Percentiles rank a stretch among this genome's conserved stretches.
These are phyloP conservation scores for Sinocyclocheilus anophthalmus DNA, from an alignment of 2,113 vertebrate species.

Conservation along the genomic window DNA sequence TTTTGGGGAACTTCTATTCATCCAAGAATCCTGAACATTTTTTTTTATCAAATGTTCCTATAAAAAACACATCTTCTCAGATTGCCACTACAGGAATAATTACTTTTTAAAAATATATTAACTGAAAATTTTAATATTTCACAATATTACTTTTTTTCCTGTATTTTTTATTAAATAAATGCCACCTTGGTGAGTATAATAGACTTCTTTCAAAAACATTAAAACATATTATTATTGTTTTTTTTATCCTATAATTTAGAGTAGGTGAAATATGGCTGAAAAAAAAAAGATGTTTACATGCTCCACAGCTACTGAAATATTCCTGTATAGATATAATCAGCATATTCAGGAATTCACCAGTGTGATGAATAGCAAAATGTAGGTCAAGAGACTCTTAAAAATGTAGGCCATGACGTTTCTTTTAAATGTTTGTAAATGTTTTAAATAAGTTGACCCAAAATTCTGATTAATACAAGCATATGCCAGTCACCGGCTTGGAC, in stretches of 20 bases:
- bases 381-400: constrained; percentile 1
- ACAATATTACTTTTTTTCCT: not conserved
- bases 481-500: not conserved
- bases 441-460: not conserved
- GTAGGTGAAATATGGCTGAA: too few species aligned
- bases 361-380: not conserved
- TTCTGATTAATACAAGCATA: not conserved
- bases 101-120: too few species aligned
- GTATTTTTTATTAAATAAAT: not conserved
- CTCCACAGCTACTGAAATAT: not conserved
- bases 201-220: too few species aligned
- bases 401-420: not conserved
- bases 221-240: too few species aligned
- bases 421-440: constrained; percentile 2
- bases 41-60: too few species aligned
- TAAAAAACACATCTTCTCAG: too few species aligned
- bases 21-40: too few species aligned
- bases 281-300: not conserved
- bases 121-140: not conserved
- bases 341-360: not conserved
- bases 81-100: too few species aligned
- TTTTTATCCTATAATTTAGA: too few species aligned
- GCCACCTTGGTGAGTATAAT: too few species aligned
- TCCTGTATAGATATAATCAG: not conserved
- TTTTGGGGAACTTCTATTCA: too few species aligned